Evolutionary conservation across 2,113 vertebrate genomes (phyloP), one percentile per base, ranked within the genome.

Genomic region (Collichthys lucidus): DNA sequence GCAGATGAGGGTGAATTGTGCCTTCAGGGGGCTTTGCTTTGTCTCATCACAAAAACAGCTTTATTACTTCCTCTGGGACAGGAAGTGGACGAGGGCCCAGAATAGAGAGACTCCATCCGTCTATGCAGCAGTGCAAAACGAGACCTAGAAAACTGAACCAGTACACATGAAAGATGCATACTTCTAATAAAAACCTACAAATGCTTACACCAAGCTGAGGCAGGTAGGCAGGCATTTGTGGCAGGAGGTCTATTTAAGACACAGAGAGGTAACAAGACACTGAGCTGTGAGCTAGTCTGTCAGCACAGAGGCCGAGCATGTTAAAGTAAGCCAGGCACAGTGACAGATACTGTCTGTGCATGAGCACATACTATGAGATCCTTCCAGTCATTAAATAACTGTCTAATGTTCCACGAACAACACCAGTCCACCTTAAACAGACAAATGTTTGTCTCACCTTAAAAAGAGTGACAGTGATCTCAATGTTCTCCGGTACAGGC

Each of bases 401-500:
- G 7, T 40, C 20, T 57, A 16, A 42, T 44, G 65, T n/a, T 53
- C 16, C 5, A 15, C 20, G 3, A 78, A 29, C 15, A 42, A n/a
- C 46, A 4, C 8, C 4, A 40, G 55, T 53, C 31, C 15, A 26
- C 16, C 46, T 60, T 55, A 47, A 62, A 57, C 42, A 47, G 2
- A 74, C 40, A 40, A 4, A 50, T 3, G 44, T 6, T 59, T 50
- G 60, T 16, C 31, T n/a, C 94, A 99, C 98, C 97, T 99, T 99
- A 92, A 99, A 99, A 50, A 99, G 97, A 0, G 98, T 99, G 92
- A 99, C 98, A 12, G 98, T 99, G 95, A 99, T 99, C 94, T 99
- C 98, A 53, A 99, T 95, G 22, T 99, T 99, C 92, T 99, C 98
- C 44, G 97, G 98, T 64, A 99, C 97, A n/a, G 98, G 98, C 98